Evolutionary conservation across 2,888 invertebrate species (phyloP).

Genomic region (Nephrotoma flavescens): DNA sequence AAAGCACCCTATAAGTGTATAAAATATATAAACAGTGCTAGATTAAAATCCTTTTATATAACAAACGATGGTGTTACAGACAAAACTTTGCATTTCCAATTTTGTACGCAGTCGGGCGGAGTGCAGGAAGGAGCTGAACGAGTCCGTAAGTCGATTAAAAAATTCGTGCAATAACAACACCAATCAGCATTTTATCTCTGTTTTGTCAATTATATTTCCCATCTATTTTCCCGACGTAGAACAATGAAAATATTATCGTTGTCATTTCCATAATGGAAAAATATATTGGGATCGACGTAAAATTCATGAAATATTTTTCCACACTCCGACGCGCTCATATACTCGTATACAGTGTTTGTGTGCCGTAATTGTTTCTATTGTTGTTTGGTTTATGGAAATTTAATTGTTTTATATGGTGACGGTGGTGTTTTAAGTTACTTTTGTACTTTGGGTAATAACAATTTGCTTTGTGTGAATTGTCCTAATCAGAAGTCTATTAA

Average conservation of each 20-base stretch:
- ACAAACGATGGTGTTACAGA: neutral
- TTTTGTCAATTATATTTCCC: neutral
- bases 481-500: neutral
- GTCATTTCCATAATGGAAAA: neutral
- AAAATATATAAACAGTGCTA: neutral
- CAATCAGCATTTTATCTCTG: neutral
- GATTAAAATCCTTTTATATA: neutral
- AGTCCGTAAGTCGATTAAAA: too few relatives aligned
- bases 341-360: neutral
- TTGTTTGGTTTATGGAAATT: neutral
- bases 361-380: neutral
- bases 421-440: neutral
- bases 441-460: neutral
- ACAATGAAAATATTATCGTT: neutral
- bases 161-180: neutral
- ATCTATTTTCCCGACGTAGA: neutral
- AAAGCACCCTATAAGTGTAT: neutral
- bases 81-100: neutral
- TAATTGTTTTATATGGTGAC: neutral
- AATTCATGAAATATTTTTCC: neutral
- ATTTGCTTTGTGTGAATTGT: neutral
- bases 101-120: too few relatives aligned
- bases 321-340: neutral
- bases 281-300: neutral
- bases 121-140: too few relatives aligned